Percentiles rank a stretch among this genome's conserved stretches.
Evolutionary conservation across 2,797 vertebrate genomes (phyloP).

Genomic region (Catharus ustulatus): DNA sequence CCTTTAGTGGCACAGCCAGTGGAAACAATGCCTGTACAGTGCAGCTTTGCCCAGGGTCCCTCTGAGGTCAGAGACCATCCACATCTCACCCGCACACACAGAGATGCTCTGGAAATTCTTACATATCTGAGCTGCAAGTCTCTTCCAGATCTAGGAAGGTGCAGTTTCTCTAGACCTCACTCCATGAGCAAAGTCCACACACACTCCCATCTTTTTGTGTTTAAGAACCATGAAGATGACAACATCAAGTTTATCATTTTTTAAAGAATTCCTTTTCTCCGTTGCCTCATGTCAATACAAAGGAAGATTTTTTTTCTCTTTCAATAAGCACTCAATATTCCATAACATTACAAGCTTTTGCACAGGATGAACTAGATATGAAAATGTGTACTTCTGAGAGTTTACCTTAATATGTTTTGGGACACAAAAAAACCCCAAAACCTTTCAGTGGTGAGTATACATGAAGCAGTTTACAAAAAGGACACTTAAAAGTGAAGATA

Average conservation of each 20-base stretch:
- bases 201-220: not conserved
- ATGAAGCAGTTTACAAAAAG: not conserved
- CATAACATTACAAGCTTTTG: not conserved
- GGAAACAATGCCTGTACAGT: not conserved
- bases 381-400: not conserved
- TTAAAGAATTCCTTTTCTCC: not conserved
- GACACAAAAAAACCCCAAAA: not conserved
- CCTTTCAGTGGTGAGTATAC: not conserved
- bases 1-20: not conserved
- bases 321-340: not conserved
- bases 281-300: not conserved
- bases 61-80: not conserved
- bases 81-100: not conserved
- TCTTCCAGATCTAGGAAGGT: not conserved
- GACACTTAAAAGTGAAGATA: not conserved
- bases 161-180: not conserved
- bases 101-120: not conserved
- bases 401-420: not conserved
- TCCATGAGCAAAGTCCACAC: not conserved
- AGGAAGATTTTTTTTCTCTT: not conserved
- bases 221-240: not conserved
- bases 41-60: not conserved
- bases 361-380: not conserved
- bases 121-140: not conserved
- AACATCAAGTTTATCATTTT: not conserved